Evolutionary conservation across 2,888 invertebrate species (phyloP), one percentile per base, ranked within the genome.

Genomic region (Drosophila lacicola): DNA sequence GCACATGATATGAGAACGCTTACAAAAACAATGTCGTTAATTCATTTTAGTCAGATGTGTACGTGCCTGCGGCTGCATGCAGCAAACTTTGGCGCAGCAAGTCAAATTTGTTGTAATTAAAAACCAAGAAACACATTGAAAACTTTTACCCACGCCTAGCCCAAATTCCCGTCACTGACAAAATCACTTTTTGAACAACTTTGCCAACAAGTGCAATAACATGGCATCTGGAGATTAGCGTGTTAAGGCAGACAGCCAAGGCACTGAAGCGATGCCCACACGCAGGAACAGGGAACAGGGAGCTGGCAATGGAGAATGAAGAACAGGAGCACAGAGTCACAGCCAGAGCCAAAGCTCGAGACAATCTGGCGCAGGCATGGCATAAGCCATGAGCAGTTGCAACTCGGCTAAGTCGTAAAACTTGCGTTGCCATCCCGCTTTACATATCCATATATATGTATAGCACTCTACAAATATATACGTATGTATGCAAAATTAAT

Each of bases 221-320:
- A 84, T 86, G 84, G 87, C 88, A 88, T 88, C 88, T 86, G 84
- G 87, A 84, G 83, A 84, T 84, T 84, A 84, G 88, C 82, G 84
- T 84, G 79, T 73, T 88, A 75, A 80, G 78, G 73, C 81, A 74
- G 75, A 72, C 72, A 74, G 33, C 60, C 47, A 34, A 58, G 51
- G 63, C 53, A 63, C 49, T 54, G 76, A 54, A 21, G 61, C 60
- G 47, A 36, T 60, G 41, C 34, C 29, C 44, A 42, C 34, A 34
- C 44, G 9, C 29, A 14, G 49, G n/a, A 19, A 41, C 41, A 21
- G 37, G 37, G n/a, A n/a, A 21, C 29, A 29, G 46, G 17, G 47
- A 8, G 6, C 17, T 17, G 17, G 17, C 17, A 25, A 8, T 8
- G 36, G 14, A 25, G 36, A 63, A 34, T 2, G 10, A 41, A 29